Conservation (phyloP, 2,797 vertebrate species). For the Clarias platycephalus region DNA sequence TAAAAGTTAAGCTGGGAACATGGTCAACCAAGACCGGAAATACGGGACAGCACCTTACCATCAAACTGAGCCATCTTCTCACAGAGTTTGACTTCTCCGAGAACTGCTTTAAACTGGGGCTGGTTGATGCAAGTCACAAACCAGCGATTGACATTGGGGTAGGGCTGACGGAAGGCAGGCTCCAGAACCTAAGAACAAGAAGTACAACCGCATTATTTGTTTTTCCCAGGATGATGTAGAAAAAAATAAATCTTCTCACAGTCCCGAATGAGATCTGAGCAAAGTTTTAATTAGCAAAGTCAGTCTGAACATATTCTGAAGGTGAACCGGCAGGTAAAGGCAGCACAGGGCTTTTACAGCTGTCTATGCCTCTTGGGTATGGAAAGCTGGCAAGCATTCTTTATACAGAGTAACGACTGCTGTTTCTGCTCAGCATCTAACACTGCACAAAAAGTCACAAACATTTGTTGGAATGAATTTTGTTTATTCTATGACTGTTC, state of each 20-base stretch:
- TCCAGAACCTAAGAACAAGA: slow-evolving; percentile 80
- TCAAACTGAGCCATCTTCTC: slow-evolving; percentile 97
- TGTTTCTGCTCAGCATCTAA: no score
- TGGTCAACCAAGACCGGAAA: not conserved
- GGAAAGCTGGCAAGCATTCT: not conserved
- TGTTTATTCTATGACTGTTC: not conserved
- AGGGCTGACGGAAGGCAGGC: slow-evolving; percentile 87
- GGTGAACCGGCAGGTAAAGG: not conserved
- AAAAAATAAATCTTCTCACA: not conserved
- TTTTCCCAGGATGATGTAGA: not conserved
- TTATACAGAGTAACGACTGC: not conserved
- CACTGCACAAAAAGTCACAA: not conserved
- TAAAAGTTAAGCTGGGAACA: not conserved
- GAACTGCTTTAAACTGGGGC: slow-evolving; percentile 85
- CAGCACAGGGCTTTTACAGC: not conserved
- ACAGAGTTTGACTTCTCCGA: slow-evolving; percentile 89
- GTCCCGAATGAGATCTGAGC: not conserved
- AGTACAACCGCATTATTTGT: not conserved
- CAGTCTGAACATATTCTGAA: not conserved
- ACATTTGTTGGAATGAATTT: not conserved
- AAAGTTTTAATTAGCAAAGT: not conserved
- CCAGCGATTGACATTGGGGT: slow-evolving; percentile 86
- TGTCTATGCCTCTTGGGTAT: not conserved
- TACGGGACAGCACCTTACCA: slow-evolving; percentile 67
- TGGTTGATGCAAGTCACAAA: slow-evolving; percentile 91